Evolutionary conservation across 2,888 invertebrate species (phyloP).

Genomic region (Leucophenga maculata): DNA sequence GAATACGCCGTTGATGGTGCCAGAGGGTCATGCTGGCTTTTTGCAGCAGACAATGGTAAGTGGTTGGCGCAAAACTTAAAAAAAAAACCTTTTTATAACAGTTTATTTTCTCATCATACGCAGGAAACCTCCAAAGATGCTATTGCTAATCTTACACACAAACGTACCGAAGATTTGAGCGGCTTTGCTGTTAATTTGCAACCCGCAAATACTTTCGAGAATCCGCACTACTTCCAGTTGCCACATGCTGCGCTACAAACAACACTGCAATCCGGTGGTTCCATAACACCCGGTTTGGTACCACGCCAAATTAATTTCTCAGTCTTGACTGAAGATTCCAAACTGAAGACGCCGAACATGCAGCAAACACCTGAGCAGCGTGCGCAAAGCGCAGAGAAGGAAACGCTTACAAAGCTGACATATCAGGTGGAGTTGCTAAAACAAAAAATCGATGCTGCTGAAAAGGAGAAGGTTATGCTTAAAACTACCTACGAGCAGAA

Average conservation of each 20-base stretch:
- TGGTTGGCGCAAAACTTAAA: neutral
- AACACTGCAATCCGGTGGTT: slow-evolving; percentile 54
- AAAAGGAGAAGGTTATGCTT: slow-evolving; percentile 38
- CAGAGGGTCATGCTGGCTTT: slow-evolving; percentile 55
- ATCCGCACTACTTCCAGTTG: slow-evolving; percentile 70
- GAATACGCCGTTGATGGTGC: slow-evolving; percentile 60
- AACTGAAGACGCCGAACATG: slow-evolving; percentile 56
- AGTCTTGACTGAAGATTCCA: slow-evolving; percentile 71
- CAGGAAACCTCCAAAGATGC: slow-evolving; percentile 68
- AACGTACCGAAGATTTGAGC: slow-evolving; percentile 64
- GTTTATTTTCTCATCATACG: slow-evolving; percentile 1
- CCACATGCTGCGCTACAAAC: slow-evolving; percentile 47
- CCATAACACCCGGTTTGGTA: slow-evolving; percentile 57
- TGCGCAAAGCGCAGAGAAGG: slow-evolving; percentile 57
- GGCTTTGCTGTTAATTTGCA: slow-evolving; percentile 57
- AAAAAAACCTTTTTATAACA: neutral
- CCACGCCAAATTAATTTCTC: slow-evolving; percentile 73
- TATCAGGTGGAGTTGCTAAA: slow-evolving; percentile 72
- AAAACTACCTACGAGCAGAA: slow-evolving; percentile 43
- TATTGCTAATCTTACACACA: slow-evolving; percentile 66
- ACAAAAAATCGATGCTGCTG: slow-evolving; percentile 64
- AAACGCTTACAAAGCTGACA: slow-evolving; percentile 46
- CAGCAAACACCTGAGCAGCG: slow-evolving; percentile 59
- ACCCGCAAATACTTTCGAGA: slow-evolving; percentile 68
- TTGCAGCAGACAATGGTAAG: slow-evolving; percentile 67